Conservation (phyloP, 2,888 invertebrate species). For the Caenorhabditis japonica region DNA sequence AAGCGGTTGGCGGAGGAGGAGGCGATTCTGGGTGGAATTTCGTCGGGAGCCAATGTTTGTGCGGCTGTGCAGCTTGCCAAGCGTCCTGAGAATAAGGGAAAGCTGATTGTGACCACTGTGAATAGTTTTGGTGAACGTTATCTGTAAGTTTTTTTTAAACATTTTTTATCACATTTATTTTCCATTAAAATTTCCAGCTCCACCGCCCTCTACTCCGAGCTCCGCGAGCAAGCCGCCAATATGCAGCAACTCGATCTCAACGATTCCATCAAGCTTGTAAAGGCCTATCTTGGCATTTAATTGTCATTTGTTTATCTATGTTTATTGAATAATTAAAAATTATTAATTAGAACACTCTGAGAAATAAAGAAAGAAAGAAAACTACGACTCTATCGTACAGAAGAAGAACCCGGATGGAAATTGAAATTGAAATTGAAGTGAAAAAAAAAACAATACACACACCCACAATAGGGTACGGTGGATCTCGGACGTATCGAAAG, state of each 20-base stretch:
- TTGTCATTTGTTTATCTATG: neutral
- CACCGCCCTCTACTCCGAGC: constrained; percentile 66
- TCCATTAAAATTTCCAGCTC: constrained; percentile 46
- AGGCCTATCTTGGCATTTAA: constrained; percentile 52
- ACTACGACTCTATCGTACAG: neutral
- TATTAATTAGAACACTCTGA: neutral
- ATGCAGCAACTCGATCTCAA: constrained; percentile 49
- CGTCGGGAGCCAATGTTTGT: constrained; percentile 71
- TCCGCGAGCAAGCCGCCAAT: constrained; percentile 59
- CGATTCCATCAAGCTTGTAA: constrained; percentile 54
- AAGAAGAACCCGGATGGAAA: neutral
- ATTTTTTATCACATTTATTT: neutral
- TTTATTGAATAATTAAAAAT: neutral
- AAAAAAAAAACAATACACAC: neutral
- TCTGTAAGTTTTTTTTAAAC: constrained; percentile 54
- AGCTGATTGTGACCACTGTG: constrained; percentile 72
- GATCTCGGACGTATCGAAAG: too few relatives aligned
- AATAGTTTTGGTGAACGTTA: constrained; percentile 73
- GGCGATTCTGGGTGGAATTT: constrained; percentile 71
- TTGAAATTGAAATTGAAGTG: neutral
- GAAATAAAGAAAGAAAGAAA: neutral
- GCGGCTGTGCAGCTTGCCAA: constrained; percentile 72
- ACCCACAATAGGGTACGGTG: too few relatives aligned
- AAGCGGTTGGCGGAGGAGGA: constrained; percentile 71
- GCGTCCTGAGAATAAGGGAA: constrained; percentile 72